A percentile compares a stretch with the other conserved stretches of the same genome.
Evolutionary conservation across 2,888 invertebrate species (phyloP).

Genomic region (Netelia inedita): DNA sequence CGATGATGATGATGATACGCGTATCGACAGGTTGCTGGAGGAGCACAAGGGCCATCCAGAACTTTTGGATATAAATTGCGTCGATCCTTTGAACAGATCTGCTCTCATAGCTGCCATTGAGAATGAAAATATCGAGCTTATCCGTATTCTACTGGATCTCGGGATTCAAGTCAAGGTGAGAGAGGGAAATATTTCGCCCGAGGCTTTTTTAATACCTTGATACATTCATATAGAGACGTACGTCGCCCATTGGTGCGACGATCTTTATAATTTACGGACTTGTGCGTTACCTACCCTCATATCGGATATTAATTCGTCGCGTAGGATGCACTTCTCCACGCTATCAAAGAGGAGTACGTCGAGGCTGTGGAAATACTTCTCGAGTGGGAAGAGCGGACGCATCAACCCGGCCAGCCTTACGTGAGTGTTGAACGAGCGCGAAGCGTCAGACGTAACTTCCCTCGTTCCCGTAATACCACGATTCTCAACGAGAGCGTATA

Average conservation of each 20-base stretch:
- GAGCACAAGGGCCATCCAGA: constrained; percentile 89
- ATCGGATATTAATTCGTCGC: constrained; percentile 63
- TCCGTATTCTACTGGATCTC: constrained; percentile 92
- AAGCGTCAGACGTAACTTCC: constrained; percentile 11
- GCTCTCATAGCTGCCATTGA: constrained; percentile 98
- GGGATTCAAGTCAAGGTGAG: constrained; percentile 94
- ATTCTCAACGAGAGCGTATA: not conserved
- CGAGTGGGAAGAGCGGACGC: constrained; percentile 94
- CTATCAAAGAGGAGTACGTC: constrained; percentile 99
- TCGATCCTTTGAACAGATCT: constrained; percentile 97
- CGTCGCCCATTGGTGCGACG: not conserved
- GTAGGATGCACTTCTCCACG: constrained; percentile 96
- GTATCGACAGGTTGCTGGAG: constrained; percentile 88
- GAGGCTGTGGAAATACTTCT: constrained; percentile 98
- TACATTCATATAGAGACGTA: not conserved
- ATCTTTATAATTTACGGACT: constrained; percentile 53
- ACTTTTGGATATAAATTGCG: constrained; percentile 96
- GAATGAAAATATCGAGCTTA: constrained; percentile 98
- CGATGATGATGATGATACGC: not conserved
- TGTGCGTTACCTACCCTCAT: constrained; percentile 52
- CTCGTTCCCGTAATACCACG: not conserved
- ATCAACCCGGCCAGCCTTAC: constrained; percentile 91
- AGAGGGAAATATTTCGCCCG: constrained; percentile 8
- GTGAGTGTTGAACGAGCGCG: constrained; percentile 86
- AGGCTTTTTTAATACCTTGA: constrained; percentile 4